A percentile compares a stretch with the other conserved stretches of the same genome.
Evolutionary conservation across 2,113 vertebrate genomes (phyloP).

Genomic region (Malaclemys terrapin): DNA sequence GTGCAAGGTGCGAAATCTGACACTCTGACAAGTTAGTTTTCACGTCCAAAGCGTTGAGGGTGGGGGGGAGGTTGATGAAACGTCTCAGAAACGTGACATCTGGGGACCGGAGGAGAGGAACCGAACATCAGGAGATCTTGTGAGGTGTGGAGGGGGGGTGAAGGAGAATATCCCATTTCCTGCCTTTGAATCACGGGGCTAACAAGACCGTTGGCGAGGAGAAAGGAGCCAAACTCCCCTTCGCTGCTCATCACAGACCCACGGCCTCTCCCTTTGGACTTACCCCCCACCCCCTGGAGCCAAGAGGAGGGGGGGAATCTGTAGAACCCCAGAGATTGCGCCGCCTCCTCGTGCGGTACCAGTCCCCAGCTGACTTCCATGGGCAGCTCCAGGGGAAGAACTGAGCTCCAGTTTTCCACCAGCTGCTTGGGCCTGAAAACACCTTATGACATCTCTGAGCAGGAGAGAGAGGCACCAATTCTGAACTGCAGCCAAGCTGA

Average conservation of each 20-base stretch:
- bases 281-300: not conserved
- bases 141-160: not conserved
- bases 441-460: no score
- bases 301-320: not conserved
- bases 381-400: not conserved
- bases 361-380: not conserved
- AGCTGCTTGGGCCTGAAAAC: not conserved
- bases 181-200: not conserved
- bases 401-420: not conserved
- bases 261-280: not conserved
- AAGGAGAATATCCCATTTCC: not conserved
- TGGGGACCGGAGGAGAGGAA: not conserved
- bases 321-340: not conserved
- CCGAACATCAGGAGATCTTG: not conserved
- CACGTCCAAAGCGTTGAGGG: fast-evolving
- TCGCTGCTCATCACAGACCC: not conserved
- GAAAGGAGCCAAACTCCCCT: slow-evolving; percentile 22
- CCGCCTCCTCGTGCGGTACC: not conserved
- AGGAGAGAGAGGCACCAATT: no score
- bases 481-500: not conserved
- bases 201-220: not conserved
- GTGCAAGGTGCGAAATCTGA: not conserved
- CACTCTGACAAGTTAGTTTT: not conserved
- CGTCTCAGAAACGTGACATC: not conserved
- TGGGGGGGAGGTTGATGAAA: not conserved